Conservation (phyloP, 2,888 invertebrate genomes). For the Lordiphosa andalusiaca region DNA sequence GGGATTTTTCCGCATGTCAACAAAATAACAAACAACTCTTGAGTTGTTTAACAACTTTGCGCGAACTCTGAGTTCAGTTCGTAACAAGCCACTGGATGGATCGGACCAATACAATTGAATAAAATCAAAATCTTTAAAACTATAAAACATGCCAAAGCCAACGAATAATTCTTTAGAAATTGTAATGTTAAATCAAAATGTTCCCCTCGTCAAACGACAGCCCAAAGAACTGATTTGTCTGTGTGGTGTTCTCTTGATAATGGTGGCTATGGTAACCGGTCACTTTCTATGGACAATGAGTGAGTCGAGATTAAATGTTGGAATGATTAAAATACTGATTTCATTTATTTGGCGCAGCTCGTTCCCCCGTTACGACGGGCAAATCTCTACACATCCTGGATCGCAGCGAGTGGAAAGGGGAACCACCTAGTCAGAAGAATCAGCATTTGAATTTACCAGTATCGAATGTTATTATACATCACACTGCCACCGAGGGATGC, state of each 20-base stretch:
- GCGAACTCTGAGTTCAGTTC: conserved; percentile 35
- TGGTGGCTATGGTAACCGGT: conserved; percentile 36
- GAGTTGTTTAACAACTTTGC: conserved; percentile 34
- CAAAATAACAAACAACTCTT: conserved; percentile 22
- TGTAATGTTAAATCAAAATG: neutral
- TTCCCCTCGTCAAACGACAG: conserved; percentile 14
- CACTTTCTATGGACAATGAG: conserved; percentile 55
- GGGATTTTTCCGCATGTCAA: conserved; percentile 48
- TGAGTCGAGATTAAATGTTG: conserved; percentile 20
- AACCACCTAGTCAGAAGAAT: conserved; percentile 46
- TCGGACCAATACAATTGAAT: conserved; percentile 19
- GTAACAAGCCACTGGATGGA: conserved; percentile 36
- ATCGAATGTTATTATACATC: conserved; percentile 53
- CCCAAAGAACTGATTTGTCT: conserved; percentile 39
- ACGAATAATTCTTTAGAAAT: neutral
- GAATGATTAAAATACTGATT: neutral
- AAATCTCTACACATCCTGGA: conserved; percentile 52
- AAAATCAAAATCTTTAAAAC: neutral
- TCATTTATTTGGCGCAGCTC: conserved; percentile 13
- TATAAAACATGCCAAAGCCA: conserved; percentile 23
- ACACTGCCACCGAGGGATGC: conserved; percentile 61
- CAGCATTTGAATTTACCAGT: conserved; percentile 40
- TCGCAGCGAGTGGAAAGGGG: conserved; percentile 65
- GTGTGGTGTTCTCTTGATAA: conserved; percentile 39
- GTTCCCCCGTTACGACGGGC: conserved; percentile 4